Conservation (phyloP, 2,113 vertebrate species). For the Telmatochromis sp. region DNA sequence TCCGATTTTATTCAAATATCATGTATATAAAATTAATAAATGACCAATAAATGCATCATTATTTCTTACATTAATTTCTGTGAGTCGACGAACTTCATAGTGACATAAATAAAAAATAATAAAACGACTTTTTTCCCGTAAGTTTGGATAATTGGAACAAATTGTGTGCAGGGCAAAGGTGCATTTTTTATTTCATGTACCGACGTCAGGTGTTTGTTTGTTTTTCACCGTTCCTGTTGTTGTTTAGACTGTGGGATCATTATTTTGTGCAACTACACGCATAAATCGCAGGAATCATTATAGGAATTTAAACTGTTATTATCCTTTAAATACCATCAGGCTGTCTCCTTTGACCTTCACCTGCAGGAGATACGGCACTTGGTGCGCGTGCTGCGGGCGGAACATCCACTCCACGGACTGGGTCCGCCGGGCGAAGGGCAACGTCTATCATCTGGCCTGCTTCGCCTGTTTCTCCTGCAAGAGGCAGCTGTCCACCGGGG, state of each 20-base stretch:
- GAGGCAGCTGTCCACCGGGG: conserved; percentile 92
- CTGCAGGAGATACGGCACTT: conserved; percentile 89
- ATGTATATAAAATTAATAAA: background rate
- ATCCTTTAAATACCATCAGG: background rate
- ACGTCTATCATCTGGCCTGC: conserved; percentile 93
- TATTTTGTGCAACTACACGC: background rate
- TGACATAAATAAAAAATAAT: background rate
- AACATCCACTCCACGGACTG: conserved; percentile 96
- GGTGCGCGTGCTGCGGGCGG: conserved; percentile 91
- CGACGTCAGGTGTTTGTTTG: background rate
- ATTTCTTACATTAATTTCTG: background rate
- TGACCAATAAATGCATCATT: background rate
- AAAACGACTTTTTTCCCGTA: fast-evolving
- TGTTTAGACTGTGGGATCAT: fast-evolving
- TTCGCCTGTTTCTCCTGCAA: conserved; percentile 99
- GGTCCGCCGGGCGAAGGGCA: conserved; percentile 93
- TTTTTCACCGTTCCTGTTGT: background rate
- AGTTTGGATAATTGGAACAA: background rate
- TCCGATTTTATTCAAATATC: background rate
- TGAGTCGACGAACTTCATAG: too few relatives aligned
- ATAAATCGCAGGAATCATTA: background rate
- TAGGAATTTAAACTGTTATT: background rate
- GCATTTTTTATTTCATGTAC: fast-evolving
- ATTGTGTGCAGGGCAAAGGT: background rate
- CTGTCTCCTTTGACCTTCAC: background rate